phyloP scores from a whole-genome alignment of 2,888 invertebrate species.

The Drosophila macrospina region DNA sequence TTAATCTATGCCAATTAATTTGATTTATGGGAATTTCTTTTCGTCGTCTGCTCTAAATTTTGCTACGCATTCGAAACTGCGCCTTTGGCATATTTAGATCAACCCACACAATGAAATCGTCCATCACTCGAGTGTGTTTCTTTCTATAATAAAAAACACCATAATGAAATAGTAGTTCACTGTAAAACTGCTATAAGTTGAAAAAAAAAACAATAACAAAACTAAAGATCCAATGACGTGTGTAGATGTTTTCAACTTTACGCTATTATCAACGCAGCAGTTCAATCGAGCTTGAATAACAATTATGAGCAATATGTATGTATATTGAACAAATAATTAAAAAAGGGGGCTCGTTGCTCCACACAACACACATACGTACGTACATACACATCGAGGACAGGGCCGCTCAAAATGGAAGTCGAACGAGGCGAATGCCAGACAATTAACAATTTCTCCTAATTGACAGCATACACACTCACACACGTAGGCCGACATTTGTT shows the following conservation, averaged over 20 bases:
- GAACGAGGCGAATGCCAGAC: conserved; percentile 40
- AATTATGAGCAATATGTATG: conserved; percentile 54
- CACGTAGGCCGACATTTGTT: background rate
- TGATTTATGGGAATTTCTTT: conserved; percentile 42
- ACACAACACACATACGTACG: conserved; percentile 27
- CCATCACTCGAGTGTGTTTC: background rate
- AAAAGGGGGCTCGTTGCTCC: conserved; percentile 60
- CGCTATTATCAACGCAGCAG: conserved; percentile 63
- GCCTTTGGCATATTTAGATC: conserved; percentile 23
- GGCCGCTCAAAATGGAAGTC: conserved; percentile 43
- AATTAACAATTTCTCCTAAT: conserved; percentile 68
- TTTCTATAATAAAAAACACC: conserved; percentile 20
- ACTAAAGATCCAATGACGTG: conserved; percentile 56
- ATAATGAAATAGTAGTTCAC: conserved; percentile 22
- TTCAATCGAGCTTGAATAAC: conserved; percentile 71
- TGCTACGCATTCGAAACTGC: conserved; percentile 33
- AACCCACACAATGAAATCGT: conserved; percentile 12
- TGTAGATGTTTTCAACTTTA: conserved; percentile 60
- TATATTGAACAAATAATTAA: conserved; percentile 31
- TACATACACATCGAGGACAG: conserved; percentile 55
- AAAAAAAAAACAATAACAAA: conserved; percentile 26
- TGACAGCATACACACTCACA: conserved; percentile 37
- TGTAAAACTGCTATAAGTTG: too few relatives aligned
- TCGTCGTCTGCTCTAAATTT: conserved; percentile 10
- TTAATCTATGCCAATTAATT: conserved; percentile 30